These are phyloP conservation scores for Teleogryllus oceanicus DNA, from an alignment of 2,888 invertebrate genomes.

Conservation along the genomic window DNA sequence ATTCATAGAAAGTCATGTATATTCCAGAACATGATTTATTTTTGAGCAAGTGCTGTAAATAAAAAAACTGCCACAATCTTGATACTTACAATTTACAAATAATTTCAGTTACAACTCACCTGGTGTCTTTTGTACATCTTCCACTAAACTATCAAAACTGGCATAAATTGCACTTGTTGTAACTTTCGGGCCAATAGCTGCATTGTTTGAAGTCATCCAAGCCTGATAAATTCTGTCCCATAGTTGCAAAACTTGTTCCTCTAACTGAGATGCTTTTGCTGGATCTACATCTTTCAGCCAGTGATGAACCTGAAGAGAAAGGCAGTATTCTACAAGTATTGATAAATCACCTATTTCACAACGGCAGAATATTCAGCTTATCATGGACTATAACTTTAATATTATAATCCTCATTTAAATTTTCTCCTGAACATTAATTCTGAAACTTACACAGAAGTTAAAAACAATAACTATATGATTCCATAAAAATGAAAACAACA, in stretches of 20 bases:
- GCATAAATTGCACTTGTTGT: constrained; percentile 67
- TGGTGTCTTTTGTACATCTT: constrained; percentile 69
- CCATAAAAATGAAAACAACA: too few relatives aligned
- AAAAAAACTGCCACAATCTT: not conserved
- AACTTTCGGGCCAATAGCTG: constrained; percentile 65
- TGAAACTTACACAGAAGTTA: too few relatives aligned
- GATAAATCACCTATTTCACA: too few relatives aligned
- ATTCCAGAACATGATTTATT: not conserved
- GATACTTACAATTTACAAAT: not conserved
- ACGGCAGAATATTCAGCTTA: too few relatives aligned
- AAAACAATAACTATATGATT: too few relatives aligned
- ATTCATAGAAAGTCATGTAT: not conserved
- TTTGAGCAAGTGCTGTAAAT: not conserved
- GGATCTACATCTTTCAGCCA: constrained; percentile 77
- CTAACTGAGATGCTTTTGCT: constrained; percentile 74
- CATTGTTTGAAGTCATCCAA: constrained; percentile 73
- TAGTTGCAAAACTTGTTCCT: constrained; percentile 82
- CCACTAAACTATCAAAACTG: constrained; percentile 68
- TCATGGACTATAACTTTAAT: too few relatives aligned
- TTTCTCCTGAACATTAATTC: too few relatives aligned
- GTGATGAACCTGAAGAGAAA: constrained; percentile 60
- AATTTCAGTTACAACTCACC: constrained; percentile 51
- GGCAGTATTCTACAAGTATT: not conserved
- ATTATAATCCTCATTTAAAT: too few relatives aligned
- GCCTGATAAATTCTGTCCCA: constrained; percentile 93